These are phyloP conservation scores for Zoroaster sp. DNA, from an alignment of 53 echinoderm and acorn worm genomes.

Conservation along the genomic window DNA sequence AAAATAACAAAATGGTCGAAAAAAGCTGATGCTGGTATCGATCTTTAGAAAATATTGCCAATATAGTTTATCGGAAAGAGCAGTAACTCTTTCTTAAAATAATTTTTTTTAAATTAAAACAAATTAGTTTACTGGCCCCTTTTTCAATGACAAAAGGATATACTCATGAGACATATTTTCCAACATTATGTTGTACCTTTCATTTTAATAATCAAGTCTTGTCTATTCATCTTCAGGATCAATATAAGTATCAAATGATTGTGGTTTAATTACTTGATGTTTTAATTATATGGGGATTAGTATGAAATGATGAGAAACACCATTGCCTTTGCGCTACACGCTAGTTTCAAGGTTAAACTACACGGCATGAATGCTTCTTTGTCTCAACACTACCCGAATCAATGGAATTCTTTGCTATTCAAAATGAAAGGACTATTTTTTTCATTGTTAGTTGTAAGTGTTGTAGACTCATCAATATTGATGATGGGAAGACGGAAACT, in stretches of 20 bases:
- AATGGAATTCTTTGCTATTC: not conserved
- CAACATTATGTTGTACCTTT: too few species aligned
- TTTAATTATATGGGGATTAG: not conserved
- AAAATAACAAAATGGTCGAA: too few species aligned
- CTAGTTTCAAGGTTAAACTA: not conserved
- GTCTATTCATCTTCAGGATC: not conserved
- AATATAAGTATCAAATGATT: conserved; percentile 1
- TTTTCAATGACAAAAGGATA: too few species aligned
- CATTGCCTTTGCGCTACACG: not conserved
- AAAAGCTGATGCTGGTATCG: too few species aligned
- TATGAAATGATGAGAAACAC: not conserved
- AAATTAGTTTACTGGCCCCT: too few species aligned
- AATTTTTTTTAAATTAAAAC: too few species aligned
- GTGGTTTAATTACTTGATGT: conserved; percentile 23
- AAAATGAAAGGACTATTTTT: not conserved
- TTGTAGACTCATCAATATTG: not conserved
- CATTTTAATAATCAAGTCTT: not conserved
- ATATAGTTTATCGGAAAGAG: too few species aligned
- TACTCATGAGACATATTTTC: too few species aligned
- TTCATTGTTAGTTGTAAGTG: not conserved
- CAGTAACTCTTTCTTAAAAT: too few species aligned
- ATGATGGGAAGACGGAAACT: not conserved
- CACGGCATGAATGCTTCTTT: not conserved
- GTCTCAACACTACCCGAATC: not conserved
- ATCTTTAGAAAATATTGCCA: too few species aligned